These are phyloP conservation scores for Clarias fuscus DNA, from an alignment of 2,797 vertebrate genomes.

Conservation along the genomic window DNA sequence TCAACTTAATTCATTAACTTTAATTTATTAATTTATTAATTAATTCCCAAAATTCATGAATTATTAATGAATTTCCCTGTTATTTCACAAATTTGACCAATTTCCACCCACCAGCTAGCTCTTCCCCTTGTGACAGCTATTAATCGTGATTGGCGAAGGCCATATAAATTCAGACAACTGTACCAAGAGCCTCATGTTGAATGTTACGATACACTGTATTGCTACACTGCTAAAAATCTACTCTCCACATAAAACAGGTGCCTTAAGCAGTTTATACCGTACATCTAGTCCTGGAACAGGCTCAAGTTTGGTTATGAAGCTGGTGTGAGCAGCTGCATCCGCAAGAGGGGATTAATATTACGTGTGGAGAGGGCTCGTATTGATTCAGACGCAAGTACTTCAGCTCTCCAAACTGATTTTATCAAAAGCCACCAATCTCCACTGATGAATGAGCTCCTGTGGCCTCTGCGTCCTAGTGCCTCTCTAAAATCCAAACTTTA, in stretches of 20 bases:
- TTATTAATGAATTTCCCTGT: not conserved
- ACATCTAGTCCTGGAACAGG: not conserved
- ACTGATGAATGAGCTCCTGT: constrained; percentile 15
- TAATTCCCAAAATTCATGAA: no score
- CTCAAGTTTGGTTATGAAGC: constrained; percentile 13
- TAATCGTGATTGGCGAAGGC: not conserved
- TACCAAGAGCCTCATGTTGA: not conserved
- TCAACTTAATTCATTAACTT: not conserved
- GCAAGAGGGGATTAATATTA: constrained; percentile 28
- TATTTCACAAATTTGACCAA: not conserved
- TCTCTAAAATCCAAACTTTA: constrained; percentile 29
- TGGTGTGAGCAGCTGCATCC: constrained; percentile 23
- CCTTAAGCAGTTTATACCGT: not conserved
- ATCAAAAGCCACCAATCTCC: constrained; percentile 24
- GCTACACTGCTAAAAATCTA: not conserved
- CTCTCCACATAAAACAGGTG: not conserved
- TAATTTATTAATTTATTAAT: not conserved
- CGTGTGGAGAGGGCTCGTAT: constrained; percentile 13
- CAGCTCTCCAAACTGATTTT: constrained; percentile 24
- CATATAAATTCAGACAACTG: not conserved
- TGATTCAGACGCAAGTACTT: constrained; percentile 37
- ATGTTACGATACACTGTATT: not conserved
- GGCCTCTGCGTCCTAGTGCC: constrained; percentile 14
- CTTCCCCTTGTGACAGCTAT: not conserved
- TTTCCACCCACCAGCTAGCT: not conserved